Percentiles rank a stretch among this genome's conserved stretches.
Conservation (phyloP, 2,113 vertebrate genomes). For the Burhinus oedicnemus region DNA sequence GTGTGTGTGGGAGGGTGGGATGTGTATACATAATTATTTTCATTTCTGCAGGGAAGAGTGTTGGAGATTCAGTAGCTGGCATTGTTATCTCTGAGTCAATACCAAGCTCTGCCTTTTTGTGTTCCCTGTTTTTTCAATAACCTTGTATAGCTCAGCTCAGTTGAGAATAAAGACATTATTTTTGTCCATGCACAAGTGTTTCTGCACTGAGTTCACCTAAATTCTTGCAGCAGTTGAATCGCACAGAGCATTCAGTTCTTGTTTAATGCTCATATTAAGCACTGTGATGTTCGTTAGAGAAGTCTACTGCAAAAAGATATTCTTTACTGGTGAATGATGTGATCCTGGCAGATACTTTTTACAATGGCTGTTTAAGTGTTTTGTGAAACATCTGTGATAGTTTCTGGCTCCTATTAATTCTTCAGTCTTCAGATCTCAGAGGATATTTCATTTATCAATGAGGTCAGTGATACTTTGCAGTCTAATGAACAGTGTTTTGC, state of each 20-base stretch:
- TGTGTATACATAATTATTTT: neutral
- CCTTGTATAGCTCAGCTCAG: neutral
- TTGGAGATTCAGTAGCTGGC: neutral
- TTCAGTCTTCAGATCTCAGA: neutral
- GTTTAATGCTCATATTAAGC: neutral
- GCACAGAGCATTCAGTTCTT: neutral
- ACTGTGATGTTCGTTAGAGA: neutral
- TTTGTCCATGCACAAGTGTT: neutral
- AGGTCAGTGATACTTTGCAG: neutral
- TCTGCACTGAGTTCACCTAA: neutral
- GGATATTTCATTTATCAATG: neutral
- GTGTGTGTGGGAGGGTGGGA: neutral
- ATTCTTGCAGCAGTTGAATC: neutral
- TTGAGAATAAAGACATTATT: neutral
- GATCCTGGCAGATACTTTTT: neutral
- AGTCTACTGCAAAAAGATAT: neutral
- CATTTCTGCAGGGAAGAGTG: neutral
- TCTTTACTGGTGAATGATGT: neutral
- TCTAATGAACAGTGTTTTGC: neutral
- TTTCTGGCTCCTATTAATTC: neutral
- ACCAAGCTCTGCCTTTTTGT: neutral
- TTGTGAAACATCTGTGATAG: neutral
- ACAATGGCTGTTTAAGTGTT: neutral
- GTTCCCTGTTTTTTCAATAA: neutral
- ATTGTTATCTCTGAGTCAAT: constrained; percentile 1